Evolutionary conservation across 1,140 invertebrate genomes (phyloP).

Genomic region (Philotrypesis tridentata): DNA sequence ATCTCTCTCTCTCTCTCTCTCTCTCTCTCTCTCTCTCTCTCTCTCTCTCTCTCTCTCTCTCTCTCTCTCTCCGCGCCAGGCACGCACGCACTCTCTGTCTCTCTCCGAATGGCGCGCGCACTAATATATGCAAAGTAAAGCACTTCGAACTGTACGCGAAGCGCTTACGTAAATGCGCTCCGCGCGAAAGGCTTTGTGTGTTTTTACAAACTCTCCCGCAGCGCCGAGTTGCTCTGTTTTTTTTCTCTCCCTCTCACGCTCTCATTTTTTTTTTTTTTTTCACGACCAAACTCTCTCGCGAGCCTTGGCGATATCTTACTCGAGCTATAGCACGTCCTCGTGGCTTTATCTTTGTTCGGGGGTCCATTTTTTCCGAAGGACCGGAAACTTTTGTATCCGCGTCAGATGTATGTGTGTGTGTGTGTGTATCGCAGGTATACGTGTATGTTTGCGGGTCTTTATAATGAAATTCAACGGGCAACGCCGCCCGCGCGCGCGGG

Average conservation of each 20-base stretch:
- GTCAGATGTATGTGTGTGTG: neutral
- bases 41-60: no score
- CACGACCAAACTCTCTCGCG: neutral
- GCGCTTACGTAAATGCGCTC: slow-evolving; percentile 49
- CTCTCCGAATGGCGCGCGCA: slow-evolving; percentile 7
- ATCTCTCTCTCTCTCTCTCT: no score
- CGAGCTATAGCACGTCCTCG: slow-evolving; percentile 28
- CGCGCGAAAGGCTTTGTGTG: slow-evolving; percentile 40
- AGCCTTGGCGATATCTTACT: slow-evolving; percentile 44
- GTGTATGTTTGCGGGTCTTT: neutral
- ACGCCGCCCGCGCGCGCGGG: no score
- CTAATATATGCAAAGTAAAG: slow-evolving; percentile 52
- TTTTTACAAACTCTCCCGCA: slow-evolving; percentile 44
- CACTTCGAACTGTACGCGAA: slow-evolving; percentile 47
- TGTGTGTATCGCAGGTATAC: neutral
- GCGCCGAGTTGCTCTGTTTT: neutral
- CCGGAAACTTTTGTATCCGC: slow-evolving; percentile 29
- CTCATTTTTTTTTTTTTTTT: neutral
- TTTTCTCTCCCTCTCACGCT: no score
- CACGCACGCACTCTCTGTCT: neutral
- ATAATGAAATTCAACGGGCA: slow-evolving; percentile 27
- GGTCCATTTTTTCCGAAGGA: neutral
- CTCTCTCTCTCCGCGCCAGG: neutral
- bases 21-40: no score
- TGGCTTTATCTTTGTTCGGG: slow-evolving; percentile 43